Percentiles rank a stretch among this genome's conserved stretches.
phyloP scores from a whole-genome alignment of 1,140 invertebrate species.

The Lasaia peninsularis region DNA sequence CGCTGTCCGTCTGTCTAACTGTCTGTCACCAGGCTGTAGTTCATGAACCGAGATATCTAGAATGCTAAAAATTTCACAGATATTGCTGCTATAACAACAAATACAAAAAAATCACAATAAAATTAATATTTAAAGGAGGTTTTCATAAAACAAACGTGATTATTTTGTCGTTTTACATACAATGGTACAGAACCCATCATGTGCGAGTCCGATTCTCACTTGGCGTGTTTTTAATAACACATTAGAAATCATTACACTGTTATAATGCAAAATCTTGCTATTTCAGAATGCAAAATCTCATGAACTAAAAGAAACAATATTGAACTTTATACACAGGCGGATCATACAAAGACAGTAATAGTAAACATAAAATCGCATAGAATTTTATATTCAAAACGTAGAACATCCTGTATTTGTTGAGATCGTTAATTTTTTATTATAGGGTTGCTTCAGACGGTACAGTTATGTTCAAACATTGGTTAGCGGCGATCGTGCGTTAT shows the following conservation, averaged over 20 bases:
- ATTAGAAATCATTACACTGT: not conserved
- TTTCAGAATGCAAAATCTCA: constrained; percentile 2
- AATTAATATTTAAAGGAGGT: too few relatives aligned
- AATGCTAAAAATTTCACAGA: too few relatives aligned
- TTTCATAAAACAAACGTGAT: too few relatives aligned
- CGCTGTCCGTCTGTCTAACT: too few relatives aligned
- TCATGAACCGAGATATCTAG: too few relatives aligned
- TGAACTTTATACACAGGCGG: constrained; percentile 15
- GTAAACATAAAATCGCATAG: not conserved
- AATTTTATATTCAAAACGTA: constrained; percentile 6
- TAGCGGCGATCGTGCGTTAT: constrained; percentile 20
- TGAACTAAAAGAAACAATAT: not conserved
- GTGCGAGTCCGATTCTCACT: too few relatives aligned
- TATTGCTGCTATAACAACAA: too few relatives aligned
- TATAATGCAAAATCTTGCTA: not conserved
- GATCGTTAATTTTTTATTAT: constrained; percentile 14
- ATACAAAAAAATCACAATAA: too few relatives aligned
- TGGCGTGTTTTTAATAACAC: too few relatives aligned
- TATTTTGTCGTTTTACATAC: too few relatives aligned
- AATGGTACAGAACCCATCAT: too few relatives aligned
- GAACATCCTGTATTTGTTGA: constrained; percentile 7
- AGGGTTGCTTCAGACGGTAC: not conserved
- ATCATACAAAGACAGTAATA: constrained; percentile 15
- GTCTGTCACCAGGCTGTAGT: too few relatives aligned
- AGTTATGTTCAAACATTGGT: constrained; percentile 15